Conservation (phyloP, 2,113 vertebrate genomes). For the Falco punctatus region DNA sequence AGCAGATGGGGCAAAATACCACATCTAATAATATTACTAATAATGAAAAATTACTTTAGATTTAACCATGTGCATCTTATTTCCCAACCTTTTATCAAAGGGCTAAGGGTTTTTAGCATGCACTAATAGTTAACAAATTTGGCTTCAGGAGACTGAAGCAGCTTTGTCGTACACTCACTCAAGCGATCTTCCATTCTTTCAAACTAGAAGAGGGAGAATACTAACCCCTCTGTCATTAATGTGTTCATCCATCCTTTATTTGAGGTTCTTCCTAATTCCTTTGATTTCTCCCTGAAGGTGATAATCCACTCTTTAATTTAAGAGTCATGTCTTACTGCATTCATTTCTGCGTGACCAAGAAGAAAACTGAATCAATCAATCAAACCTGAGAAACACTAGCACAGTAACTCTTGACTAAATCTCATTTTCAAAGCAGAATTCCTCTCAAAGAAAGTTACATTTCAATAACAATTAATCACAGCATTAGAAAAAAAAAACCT, state of each 20-base stretch:
- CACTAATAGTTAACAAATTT: constrained; percentile 4
- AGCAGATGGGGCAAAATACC: background rate
- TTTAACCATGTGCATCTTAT: background rate
- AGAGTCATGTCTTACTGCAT: background rate
- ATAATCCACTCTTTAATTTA: constrained; percentile 19
- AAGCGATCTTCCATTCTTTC: constrained; percentile 9
- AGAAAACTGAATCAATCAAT: background rate
- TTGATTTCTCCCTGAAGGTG: constrained; percentile 1
- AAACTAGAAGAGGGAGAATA: background rate
- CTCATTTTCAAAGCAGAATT: background rate
- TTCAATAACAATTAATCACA: background rate
- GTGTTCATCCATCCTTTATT: background rate
- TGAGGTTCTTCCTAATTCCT: background rate
- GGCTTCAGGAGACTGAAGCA: background rate
- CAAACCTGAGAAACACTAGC: background rate
- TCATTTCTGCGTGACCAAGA: background rate
- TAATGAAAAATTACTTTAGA: constrained; percentile 12
- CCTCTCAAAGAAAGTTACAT: background rate
- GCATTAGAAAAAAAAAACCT: background rate
- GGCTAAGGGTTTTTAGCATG: background rate
- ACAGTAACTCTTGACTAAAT: background rate
- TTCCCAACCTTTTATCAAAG: constrained; percentile 7
- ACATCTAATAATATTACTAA: background rate
- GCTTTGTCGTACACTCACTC: background rate
- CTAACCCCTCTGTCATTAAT: background rate